Conservation (phyloP, 2,888 invertebrate species). For the Alloscopus bannaensis region DNA sequence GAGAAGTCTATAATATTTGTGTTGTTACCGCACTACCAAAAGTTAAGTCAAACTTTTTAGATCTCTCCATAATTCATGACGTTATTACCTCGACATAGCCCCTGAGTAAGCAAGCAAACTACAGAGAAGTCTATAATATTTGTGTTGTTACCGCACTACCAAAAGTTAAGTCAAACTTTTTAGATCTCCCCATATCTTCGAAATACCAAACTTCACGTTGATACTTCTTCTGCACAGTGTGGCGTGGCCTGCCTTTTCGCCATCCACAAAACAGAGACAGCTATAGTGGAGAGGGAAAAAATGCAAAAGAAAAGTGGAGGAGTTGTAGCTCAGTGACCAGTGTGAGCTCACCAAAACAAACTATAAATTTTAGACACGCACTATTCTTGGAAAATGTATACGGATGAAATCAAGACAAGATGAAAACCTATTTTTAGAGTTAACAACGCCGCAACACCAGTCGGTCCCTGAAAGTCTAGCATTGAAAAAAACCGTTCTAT, state of each 20-base stretch:
- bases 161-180: conserved; percentile 26
- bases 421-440: conserved; percentile 35
- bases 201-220: too few species aligned
- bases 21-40: conserved; percentile 25
- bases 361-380: conserved; percentile 51
- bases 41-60: conserved; percentile 26
- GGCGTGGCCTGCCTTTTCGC: too few species aligned
- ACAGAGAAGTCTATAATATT: conserved; percentile 28
- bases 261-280: too few species aligned
- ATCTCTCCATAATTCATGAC: too few species aligned
- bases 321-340: conserved; percentile 25
- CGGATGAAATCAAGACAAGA: conserved; percentile 42
- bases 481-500: conserved; percentile 1
- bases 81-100: conserved; percentile 26
- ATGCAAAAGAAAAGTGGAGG: background rate
- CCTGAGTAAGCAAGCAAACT: conserved; percentile 2
- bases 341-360: too few species aligned
- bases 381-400: conserved; percentile 34
- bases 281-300: background rate
- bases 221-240: too few species aligned
- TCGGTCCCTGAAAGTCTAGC: conserved; percentile 12
- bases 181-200: too few species aligned
- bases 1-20: conserved; percentile 32
- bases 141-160: conserved; percentile 29
- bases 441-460: too few species aligned